These are phyloP conservation scores for Bubalus kerabau DNA, from an alignment of 2,113 vertebrate species.

Conservation along the genomic window DNA sequence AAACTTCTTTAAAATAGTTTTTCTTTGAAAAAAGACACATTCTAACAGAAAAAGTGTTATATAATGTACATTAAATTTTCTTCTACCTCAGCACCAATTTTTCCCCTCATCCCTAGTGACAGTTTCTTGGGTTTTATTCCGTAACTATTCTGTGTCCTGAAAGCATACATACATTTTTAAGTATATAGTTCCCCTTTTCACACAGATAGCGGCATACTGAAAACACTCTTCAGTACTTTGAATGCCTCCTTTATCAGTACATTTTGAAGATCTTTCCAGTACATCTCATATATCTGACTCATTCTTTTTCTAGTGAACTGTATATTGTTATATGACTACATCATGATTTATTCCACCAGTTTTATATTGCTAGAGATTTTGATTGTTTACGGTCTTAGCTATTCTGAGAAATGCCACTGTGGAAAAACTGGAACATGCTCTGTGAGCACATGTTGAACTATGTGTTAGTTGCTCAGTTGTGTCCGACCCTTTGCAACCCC, in stretches of 20 bases:
- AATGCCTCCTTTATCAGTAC: neutral
- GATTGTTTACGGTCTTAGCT: neutral
- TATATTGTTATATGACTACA: neutral
- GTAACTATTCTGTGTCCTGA: neutral
- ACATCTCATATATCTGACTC: neutral
- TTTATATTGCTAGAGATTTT: neutral
- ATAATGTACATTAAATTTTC: neutral
- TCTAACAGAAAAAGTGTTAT: neutral
- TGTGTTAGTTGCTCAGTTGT: neutral
- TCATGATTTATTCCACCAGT: neutral
- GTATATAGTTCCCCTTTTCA: neutral
- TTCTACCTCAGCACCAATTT: neutral
- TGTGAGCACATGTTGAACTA: neutral
- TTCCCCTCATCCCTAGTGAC: neutral
- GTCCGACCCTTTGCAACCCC: neutral
- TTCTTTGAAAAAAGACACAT: neutral
- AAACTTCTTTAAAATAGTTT: neutral
- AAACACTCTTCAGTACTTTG: neutral
- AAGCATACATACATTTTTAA: neutral
- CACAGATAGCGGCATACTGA: neutral
- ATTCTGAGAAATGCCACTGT: neutral
- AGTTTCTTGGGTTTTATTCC: neutral
- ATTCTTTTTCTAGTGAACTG: neutral
- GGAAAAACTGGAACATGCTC: neutral
- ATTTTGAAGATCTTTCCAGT: neutral